Conservation (phyloP, 2,113 vertebrate species). For the Oreocharis arfaki region DNA sequence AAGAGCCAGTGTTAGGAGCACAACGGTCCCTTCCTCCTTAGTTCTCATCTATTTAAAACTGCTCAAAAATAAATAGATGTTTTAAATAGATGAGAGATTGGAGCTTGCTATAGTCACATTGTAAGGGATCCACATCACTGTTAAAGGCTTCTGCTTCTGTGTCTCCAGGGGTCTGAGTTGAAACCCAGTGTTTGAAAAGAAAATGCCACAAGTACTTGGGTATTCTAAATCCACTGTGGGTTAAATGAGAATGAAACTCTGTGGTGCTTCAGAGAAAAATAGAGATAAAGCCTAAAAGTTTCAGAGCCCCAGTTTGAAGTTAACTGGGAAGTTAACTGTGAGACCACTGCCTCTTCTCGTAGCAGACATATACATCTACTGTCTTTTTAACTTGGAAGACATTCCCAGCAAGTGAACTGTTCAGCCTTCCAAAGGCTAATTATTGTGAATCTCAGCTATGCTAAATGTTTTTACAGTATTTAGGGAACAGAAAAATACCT, state of each 20-base stretch:
- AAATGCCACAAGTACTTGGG: neutral
- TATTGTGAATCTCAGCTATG: neutral
- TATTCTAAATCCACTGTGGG: neutral
- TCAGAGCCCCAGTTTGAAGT: neutral
- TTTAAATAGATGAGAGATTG: slow-evolving; percentile 50
- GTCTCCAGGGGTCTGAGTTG: neutral
- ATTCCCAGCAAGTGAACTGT: neutral
- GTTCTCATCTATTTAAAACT: slow-evolving; percentile 58
- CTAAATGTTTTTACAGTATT: neutral
- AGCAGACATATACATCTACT: neutral
- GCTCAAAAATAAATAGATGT: slow-evolving; percentile 50
- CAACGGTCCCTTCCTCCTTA: neutral
- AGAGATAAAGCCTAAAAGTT: neutral
- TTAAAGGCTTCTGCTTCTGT: neutral
- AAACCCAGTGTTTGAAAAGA: neutral
- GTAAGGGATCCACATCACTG: neutral
- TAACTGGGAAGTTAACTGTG: neutral
- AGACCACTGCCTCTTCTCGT: neutral
- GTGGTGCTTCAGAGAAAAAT: neutral
- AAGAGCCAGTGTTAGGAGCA: neutral
- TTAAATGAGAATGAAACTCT: neutral
- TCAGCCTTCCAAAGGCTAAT: neutral
- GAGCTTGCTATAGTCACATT: neutral
- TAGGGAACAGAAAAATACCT: neutral
- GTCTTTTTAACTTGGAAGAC: neutral